A percentile compares a stretch with the other conserved stretches of the same genome.
Conservation (phyloP, 2,797 vertebrate genomes). For the Sus cebifrons region DNA sequence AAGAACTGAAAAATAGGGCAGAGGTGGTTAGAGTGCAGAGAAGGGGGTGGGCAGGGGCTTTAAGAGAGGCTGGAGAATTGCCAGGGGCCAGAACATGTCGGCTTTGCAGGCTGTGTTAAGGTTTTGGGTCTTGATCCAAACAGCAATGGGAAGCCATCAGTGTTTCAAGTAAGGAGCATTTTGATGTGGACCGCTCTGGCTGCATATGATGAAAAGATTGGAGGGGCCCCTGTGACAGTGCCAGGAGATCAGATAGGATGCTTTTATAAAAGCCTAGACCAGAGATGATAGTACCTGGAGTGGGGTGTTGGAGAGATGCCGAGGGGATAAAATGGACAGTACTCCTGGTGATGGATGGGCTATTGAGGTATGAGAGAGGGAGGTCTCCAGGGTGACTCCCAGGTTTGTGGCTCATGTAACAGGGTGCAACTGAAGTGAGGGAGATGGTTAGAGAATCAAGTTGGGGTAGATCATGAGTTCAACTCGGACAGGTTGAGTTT, state of each 20-base stretch:
- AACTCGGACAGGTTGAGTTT: background rate
- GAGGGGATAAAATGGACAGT: background rate
- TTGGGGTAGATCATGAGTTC: background rate
- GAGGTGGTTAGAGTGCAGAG: background rate
- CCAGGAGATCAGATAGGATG: accelerated
- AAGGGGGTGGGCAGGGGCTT: too few species aligned
- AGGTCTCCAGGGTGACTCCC: background rate
- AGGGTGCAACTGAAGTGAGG: background rate
- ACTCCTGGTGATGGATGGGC: background rate
- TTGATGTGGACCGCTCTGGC: background rate
- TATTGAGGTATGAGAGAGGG: background rate
- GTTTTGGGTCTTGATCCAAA: background rate
- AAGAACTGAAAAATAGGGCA: background rate
- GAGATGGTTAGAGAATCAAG: background rate
- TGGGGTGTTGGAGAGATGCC: background rate
- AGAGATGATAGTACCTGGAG: background rate
- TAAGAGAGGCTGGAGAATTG: background rate
- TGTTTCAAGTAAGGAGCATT: background rate
- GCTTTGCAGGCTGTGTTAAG: background rate
- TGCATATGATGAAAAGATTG: background rate
- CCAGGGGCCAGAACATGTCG: background rate
- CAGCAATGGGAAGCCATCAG: background rate
- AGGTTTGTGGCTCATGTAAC: background rate
- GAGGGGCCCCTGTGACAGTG: background rate
- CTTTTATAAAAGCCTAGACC: background rate